These are phyloP conservation scores for Drosophila sordidapex DNA, from an alignment of 2,888 invertebrate genomes.

Conservation along the genomic window DNA sequence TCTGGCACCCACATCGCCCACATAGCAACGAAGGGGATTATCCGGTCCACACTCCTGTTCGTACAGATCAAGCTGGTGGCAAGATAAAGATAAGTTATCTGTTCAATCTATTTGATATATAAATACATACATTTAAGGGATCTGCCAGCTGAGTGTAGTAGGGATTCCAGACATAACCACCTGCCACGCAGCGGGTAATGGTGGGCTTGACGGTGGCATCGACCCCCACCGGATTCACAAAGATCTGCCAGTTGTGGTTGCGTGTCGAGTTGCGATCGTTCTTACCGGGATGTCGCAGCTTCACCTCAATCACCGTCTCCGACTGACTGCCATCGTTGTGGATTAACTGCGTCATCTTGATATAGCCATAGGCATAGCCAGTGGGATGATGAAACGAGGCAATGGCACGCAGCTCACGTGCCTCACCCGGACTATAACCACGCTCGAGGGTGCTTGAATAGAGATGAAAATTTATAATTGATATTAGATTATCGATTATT, in stretches of 20 bases:
- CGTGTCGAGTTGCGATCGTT: slow-evolving; percentile 93
- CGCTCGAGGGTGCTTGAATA: slow-evolving; percentile 90
- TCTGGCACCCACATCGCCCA: slow-evolving; percentile 94
- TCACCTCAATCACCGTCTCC: slow-evolving; percentile 95
- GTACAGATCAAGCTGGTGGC: slow-evolving; percentile 91
- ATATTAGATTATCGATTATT: not conserved
- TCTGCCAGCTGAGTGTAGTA: slow-evolving; percentile 95
- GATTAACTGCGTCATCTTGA: slow-evolving; percentile 95
- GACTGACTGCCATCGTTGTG: slow-evolving; percentile 94
- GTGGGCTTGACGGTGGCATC: slow-evolving; percentile 94
- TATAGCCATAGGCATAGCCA: slow-evolving; percentile 92
- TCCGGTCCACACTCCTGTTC: slow-evolving; percentile 94
- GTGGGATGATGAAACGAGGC: slow-evolving; percentile 96
- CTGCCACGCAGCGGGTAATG: slow-evolving; percentile 93
- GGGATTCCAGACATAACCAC: slow-evolving; percentile 96
- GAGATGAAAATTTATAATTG: not conserved
- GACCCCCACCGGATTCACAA: slow-evolving; percentile 95
- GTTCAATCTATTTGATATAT: not conserved
- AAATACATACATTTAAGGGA: slow-evolving; percentile 90
- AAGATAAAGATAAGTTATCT: not conserved
- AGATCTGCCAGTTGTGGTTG: slow-evolving; percentile 95
- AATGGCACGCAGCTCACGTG: slow-evolving; percentile 92
- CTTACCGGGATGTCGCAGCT: slow-evolving; percentile 93
- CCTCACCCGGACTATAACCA: slow-evolving; percentile 95
- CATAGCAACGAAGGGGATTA: slow-evolving; percentile 95